A percentile compares a stretch with the other conserved stretches of the same genome.
Evolutionary conservation across 2,113 vertebrate genomes (phyloP).

Genomic region (Psilopsiagon aymara): DNA sequence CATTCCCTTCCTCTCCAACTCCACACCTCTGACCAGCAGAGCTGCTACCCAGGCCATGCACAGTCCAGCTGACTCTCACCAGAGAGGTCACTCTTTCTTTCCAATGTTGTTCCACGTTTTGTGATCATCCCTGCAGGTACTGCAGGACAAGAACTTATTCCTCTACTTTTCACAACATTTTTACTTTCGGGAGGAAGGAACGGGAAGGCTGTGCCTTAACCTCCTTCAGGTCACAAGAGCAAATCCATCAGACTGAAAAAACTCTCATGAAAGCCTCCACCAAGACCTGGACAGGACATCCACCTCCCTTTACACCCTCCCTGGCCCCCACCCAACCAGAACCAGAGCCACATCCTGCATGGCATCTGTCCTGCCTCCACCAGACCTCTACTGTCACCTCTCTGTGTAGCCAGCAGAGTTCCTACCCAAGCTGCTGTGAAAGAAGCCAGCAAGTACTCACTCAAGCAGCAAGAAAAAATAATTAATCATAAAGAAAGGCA

Average conservation of each 20-base stretch:
- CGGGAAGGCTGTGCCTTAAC: not conserved
- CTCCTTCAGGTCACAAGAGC: not conserved
- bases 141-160: not conserved
- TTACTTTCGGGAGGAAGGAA: not conserved
- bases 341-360: not conserved
- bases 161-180: not conserved
- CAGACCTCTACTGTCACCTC: conserved; percentile 14
- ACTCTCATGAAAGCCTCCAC: not conserved
- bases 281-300: not conserved
- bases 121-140: not conserved
- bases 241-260: conserved; percentile 14
- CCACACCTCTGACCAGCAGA: not conserved
- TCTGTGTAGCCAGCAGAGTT: conserved; percentile 14
- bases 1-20: not conserved
- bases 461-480: conserved; percentile 65
- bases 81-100: conserved; percentile 10
- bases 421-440: conserved; percentile 61
- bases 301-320: not conserved
- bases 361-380: conserved; percentile 1
- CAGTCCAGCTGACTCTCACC: not conserved
- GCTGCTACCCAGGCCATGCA: not conserved
- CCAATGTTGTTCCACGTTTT: not conserved
- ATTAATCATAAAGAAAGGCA: conserved; percentile 53
- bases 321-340: not conserved
- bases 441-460: conserved; percentile 67